Evolutionary conservation across 2,888 invertebrate species (phyloP).

Genomic region (Portevinia maculata): DNA sequence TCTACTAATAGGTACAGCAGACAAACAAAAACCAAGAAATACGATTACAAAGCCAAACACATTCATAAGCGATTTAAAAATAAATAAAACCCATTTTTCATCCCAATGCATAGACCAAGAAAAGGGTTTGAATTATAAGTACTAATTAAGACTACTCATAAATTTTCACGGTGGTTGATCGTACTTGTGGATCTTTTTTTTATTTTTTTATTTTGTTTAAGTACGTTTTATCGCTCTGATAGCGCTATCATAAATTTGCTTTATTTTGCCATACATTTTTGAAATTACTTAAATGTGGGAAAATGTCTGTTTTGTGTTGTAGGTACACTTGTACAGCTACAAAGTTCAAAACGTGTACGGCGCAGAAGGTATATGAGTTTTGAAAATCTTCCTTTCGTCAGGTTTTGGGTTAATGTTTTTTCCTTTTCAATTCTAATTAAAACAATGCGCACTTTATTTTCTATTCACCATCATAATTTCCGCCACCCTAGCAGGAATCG

Average conservation of each 20-base stretch:
- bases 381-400: constrained; percentile 35
- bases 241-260: constrained; percentile 60
- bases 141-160: constrained; percentile 34
- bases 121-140: constrained; percentile 50
- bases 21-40: neutral
- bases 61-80: neutral
- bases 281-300: constrained; percentile 52
- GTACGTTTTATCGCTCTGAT: constrained; percentile 33
- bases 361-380: constrained; percentile 4
- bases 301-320: constrained; percentile 14
- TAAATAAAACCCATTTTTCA: constrained; percentile 1
- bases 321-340: neutral
- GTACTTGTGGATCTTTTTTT: constrained; percentile 23
- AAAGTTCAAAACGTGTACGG: constrained; percentile 1
- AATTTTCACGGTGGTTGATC: constrained; percentile 28
- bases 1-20: too few relatives aligned
- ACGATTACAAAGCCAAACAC: neutral
- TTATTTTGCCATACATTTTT: constrained; percentile 62
- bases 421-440: constrained; percentile 56
- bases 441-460: constrained; percentile 65
- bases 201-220: constrained; percentile 23
- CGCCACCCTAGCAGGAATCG: neutral
- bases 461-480: constrained; percentile 34
- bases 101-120: constrained; percentile 21
- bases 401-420: constrained; percentile 74